Evolutionary conservation across 2,797 vertebrate genomes (phyloP).

Genomic region (Melanotaenia nigrans): DNA sequence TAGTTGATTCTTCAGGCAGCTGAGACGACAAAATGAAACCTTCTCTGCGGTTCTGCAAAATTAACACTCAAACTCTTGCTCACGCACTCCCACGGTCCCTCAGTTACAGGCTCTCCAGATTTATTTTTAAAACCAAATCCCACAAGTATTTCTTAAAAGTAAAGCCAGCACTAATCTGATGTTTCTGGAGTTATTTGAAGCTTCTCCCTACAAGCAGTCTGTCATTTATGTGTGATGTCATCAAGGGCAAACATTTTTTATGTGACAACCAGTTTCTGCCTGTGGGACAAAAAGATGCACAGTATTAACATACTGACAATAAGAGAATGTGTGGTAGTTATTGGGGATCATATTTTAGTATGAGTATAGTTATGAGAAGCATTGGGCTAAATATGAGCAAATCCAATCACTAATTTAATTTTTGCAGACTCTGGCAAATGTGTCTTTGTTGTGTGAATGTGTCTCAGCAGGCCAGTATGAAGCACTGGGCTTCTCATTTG

Average conservation of each 20-base stretch:
- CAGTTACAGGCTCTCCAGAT: conserved; percentile 29
- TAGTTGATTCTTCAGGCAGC: conserved; percentile 72
- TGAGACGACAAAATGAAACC: conserved; percentile 72
- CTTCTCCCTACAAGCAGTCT: conserved; percentile 14
- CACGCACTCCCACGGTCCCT: conserved; percentile 21
- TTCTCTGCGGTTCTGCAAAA: conserved; percentile 65
- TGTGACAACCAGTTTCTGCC: conserved; percentile 16
- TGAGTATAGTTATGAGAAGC: conserved; percentile 18
- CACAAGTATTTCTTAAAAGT: conserved; percentile 53
- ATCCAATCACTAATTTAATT: conserved; percentile 26
- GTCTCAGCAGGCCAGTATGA: conserved; percentile 49
- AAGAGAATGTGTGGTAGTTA: conserved; percentile 1
- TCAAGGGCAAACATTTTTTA: conserved; percentile 35
- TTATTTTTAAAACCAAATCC: conserved; percentile 65
- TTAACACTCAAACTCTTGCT: conserved; percentile 55
- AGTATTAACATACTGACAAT: conserved; percentile 6
- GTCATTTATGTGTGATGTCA: conserved; percentile 31
- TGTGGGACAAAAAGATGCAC: conserved; percentile 16
- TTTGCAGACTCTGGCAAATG: conserved; percentile 35
- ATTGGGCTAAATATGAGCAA: conserved; percentile 15
- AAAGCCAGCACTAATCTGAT: conserved; percentile 47
- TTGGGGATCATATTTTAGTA: conserved; percentile 21
- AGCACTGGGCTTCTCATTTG: conserved; percentile 66
- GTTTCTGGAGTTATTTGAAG: conserved; percentile 50
- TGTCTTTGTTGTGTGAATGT: conserved; percentile 16